A percentile compares a stretch with the other conserved stretches of the same genome.
phyloP scores from a whole-genome alignment of 2,797 vertebrate species.

The Vespertilio murinus region DNA sequence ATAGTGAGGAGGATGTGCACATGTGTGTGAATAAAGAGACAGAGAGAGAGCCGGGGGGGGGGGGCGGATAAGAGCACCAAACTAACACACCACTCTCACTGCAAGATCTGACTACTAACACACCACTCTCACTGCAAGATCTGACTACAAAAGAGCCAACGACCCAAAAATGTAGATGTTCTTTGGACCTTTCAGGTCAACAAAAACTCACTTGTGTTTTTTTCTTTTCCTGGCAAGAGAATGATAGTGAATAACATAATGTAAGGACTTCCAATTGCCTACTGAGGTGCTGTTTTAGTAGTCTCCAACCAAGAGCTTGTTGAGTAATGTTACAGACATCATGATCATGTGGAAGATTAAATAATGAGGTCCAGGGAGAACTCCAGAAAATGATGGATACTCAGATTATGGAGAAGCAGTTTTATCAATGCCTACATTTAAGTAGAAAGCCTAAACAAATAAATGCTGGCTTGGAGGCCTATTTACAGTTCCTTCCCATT shows the following conservation, averaged over 20 bases:
- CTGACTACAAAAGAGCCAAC: not conserved
- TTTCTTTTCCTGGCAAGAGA: not conserved
- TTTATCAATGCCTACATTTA: slow-evolving; percentile 7
- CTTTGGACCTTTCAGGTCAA: not conserved
- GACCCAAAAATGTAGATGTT: not conserved
- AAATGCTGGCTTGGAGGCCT: not conserved
- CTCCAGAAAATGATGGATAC: not conserved
- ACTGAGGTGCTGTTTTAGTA: not conserved
- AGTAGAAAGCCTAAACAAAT: slow-evolving; percentile 25
- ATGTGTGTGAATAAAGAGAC: not conserved
- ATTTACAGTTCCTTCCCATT: not conserved
- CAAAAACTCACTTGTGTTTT: not conserved
- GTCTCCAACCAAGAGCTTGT: not conserved
- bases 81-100: not conserved
- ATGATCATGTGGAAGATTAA: not conserved
- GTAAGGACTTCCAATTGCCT: not conserved
- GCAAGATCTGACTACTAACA: not conserved
- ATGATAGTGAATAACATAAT: not conserved
- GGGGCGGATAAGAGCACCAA: too few species aligned
- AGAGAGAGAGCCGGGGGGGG: too few species aligned
- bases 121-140: not conserved
- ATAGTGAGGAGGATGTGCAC: not conserved
- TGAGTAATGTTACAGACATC: not conserved
- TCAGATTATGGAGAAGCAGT: not conserved
- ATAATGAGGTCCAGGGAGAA: not conserved